phyloP scores from a whole-genome alignment of 2,113 vertebrate genomes.

The Myanophis thanlyinensis region DNA sequence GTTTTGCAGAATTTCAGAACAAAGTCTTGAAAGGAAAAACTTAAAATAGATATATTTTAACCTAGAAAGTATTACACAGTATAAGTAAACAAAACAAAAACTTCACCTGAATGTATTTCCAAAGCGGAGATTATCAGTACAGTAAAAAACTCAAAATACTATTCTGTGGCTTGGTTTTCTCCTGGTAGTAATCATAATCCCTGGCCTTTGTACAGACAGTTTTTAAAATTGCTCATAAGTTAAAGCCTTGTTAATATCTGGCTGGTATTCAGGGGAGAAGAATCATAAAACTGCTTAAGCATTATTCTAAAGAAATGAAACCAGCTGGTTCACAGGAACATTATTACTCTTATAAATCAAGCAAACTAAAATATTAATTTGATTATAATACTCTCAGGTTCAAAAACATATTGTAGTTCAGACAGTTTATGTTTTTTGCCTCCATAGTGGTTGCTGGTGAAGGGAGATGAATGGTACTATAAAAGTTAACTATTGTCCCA shows the following conservation, averaged over 20 bases:
- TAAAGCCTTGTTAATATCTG: not conserved
- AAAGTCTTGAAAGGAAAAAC: not conserved
- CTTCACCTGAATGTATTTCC: not conserved
- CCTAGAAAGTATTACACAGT: not conserved
- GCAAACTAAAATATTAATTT: not conserved
- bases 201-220: not conserved
- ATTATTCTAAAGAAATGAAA: not conserved
- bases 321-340: not conserved
- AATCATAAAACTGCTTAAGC: not conserved
- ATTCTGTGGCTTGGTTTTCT: not conserved
- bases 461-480: not conserved
- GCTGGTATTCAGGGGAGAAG: not conserved
- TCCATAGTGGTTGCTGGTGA: not conserved
- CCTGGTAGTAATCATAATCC: not conserved
- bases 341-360: not conserved
- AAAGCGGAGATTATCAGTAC: not conserved
- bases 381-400: not conserved
- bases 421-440: not conserved
- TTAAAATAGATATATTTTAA: not conserved
- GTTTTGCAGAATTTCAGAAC: not conserved
- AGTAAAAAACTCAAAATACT: not conserved
- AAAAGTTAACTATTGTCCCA: not conserved
- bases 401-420: not conserved
- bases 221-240: not conserved
- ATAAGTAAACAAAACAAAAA: not conserved